Conservation (phyloP, 2,113 vertebrate species). For the Trematomus loennbergii region DNA sequence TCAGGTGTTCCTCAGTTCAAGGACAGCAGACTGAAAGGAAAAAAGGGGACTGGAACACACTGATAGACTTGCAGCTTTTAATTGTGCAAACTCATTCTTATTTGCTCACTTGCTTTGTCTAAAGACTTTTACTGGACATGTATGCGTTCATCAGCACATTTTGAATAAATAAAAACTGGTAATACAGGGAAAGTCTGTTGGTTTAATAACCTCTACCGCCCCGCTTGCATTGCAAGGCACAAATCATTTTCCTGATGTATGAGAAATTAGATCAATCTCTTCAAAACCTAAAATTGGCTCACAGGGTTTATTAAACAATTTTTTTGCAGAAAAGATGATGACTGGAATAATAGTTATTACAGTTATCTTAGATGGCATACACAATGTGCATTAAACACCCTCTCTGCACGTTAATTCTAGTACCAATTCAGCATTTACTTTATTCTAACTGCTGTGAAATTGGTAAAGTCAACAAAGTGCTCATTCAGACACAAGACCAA, state of each 20-base stretch:
- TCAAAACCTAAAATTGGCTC: background rate
- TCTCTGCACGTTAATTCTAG: background rate
- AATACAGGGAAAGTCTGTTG: background rate
- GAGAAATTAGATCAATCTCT: background rate
- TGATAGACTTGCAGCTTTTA: background rate
- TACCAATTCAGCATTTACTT: background rate
- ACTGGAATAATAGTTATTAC: background rate
- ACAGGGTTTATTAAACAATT: background rate
- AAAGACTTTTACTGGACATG: background rate
- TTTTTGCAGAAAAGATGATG: background rate
- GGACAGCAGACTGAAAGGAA: background rate
- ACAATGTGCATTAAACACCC: background rate
- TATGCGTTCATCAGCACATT: background rate
- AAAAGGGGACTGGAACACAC: background rate
- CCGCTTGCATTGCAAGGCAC: background rate
- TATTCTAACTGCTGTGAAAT: too few relatives aligned
- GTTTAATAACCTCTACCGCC: background rate
- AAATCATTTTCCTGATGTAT: background rate
- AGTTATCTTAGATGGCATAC: background rate
- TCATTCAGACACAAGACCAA: background rate
- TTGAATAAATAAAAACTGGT: background rate
- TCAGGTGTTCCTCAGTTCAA: background rate
- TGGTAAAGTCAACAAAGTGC: background rate
- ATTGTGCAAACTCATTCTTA: background rate
- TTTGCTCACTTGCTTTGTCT: background rate